phyloP scores from a whole-genome alignment of 1,140 invertebrate species.

The Zaprionus gabonicus region DNA sequence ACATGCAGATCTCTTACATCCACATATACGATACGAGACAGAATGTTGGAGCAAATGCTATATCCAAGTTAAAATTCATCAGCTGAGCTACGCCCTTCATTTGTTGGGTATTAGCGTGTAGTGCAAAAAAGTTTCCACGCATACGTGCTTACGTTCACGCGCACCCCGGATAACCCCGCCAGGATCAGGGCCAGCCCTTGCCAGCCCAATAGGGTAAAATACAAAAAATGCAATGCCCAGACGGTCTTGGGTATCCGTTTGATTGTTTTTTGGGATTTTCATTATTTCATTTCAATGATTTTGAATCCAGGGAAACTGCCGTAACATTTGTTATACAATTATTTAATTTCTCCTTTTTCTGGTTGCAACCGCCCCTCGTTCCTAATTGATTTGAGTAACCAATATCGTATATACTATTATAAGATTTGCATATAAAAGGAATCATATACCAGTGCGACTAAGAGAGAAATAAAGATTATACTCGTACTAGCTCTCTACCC shows the following conservation, averaged over 20 bases:
- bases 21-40: not conserved
- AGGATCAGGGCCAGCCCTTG: constrained; percentile 22
- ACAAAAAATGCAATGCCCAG: constrained; percentile 19
- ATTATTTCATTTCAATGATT: constrained; percentile 83
- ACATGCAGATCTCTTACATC: too few relatives aligned
- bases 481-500: too few relatives aligned
- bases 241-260: constrained; percentile 65
- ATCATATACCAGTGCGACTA: too few relatives aligned
- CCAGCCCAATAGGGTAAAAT: constrained; percentile 10
- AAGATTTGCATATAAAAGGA: not conserved
- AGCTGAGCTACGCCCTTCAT: constrained; percentile 60
- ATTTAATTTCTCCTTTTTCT: constrained; percentile 67
- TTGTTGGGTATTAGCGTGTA: constrained; percentile 48
- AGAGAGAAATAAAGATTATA: too few relatives aligned
- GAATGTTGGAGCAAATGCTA: not conserved
- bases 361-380: constrained; percentile 1
- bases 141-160: constrained; percentile 16
- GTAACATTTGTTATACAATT: constrained; percentile 79
- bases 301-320: constrained; percentile 76
- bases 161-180: not conserved
- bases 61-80: constrained; percentile 69
- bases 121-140: constrained; percentile 19
- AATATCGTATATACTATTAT: not conserved
- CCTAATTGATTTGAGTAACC: not conserved
- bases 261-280: constrained; percentile 83